Evolutionary conservation across 2,113 vertebrate genomes (phyloP), one percentile per base, ranked within the genome.

Genomic region (Solea senegalensis): DNA sequence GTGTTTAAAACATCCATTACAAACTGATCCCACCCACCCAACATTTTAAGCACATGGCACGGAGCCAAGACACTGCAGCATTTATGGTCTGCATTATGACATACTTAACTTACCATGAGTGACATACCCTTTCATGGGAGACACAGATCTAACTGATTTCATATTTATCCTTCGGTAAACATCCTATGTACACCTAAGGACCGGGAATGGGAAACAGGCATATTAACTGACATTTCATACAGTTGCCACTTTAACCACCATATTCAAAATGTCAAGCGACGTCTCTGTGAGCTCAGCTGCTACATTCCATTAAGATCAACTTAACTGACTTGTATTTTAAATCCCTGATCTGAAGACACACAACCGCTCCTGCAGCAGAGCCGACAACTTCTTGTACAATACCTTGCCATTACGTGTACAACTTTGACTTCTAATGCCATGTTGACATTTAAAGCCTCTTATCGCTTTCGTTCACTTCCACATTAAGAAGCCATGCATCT

Each of bases 101-200:
- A 73, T 50, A 55, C 13, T 46, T 27, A 5, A 13, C 8, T 16
- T 26, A 45, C n/a, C 57, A 57, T 41, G 7, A 41, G 50, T 51
- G 12, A 5, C 12, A 34, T 26, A 48, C 21, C 14, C 41, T 41
- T 44, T n/a, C 2, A 28, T 15, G 41, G 15, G 41, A 7, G 12
- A 7, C 21, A 67, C 40, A 11, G 3, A 8, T 76, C 65, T 11
- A 65, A 64, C 61, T 75, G 45, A 55, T 64, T 70, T 52, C 34
- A 4, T 6, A 34, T 34, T 34, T 34, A 34, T 4, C 34, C 5
- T 34, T 34, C 5, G 5, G 34, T 34, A 34, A 34, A 34, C 34
- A 34, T 34, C 2, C 34, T 6, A 34, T 34, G 34, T 34, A 34
- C 2, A 34, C 3, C 34, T 34, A 34, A 4, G 34, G 34, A 34